A percentile compares a stretch with the other conserved stretches of the same genome.
Evolutionary conservation across 2,113 vertebrate genomes (phyloP).

Genomic region (Odontophorus gujanensis): DNA sequence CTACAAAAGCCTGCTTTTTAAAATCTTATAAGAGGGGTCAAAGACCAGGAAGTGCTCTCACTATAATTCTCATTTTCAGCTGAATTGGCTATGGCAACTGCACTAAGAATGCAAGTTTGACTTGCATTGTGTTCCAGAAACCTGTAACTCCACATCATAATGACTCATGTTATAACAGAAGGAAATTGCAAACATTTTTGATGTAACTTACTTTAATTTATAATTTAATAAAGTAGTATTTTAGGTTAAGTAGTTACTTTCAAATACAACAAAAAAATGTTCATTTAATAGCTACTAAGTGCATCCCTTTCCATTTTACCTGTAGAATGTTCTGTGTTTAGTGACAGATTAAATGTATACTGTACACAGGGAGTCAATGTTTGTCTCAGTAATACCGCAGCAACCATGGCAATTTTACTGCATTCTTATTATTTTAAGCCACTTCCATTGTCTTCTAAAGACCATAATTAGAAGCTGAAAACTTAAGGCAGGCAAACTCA

Average conservation of each 20-base stretch:
- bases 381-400: conserved; percentile 58
- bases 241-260: conserved; percentile 69
- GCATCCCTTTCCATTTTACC: conserved; percentile 69
- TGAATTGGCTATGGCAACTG: conserved; percentile 75
- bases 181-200: conserved; percentile 66
- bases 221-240: conserved; percentile 72
- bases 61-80: conserved; percentile 80
- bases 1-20: conserved; percentile 74
- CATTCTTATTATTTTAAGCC: conserved; percentile 78
- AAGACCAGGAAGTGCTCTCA: conserved; percentile 78
- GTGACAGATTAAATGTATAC: conserved; percentile 76
- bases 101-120: conserved; percentile 77
- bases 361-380: conserved; percentile 63
- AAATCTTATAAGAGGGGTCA: conserved; percentile 76
- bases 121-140: conserved; percentile 77
- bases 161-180: conserved; percentile 68
- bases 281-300: conserved; percentile 64
- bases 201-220: conserved; percentile 74
- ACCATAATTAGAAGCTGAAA: conserved; percentile 77
- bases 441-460: conserved; percentile 78
- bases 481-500: conserved; percentile 69
- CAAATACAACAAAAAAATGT: conserved; percentile 60
- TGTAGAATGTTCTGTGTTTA: conserved; percentile 71
- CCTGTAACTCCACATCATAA: conserved; percentile 80
- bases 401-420: conserved; percentile 65